phyloP scores from a whole-genome alignment of 2,888 invertebrate genomes.

The Cactoblastis cactorum region DNA sequence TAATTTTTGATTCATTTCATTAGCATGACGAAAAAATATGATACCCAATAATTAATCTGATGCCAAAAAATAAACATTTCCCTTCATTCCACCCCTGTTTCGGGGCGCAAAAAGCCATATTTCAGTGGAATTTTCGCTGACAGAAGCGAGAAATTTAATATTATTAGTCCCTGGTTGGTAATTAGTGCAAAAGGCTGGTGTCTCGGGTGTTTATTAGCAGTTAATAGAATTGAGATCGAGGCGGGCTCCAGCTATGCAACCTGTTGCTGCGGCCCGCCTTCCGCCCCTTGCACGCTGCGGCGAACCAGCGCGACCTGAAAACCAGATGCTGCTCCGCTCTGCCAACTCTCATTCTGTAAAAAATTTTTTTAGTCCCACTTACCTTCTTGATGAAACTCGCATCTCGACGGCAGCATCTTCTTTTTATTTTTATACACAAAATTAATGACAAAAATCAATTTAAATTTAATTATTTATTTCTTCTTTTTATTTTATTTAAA shows the following conservation, averaged over 20 bases:
- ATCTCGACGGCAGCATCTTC: constrained; percentile 22
- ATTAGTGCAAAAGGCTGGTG: constrained; percentile 53
- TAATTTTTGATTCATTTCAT: constrained; percentile 19
- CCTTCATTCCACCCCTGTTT: constrained; percentile 34
- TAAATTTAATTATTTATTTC: constrained; percentile 31
- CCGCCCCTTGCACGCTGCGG: constrained; percentile 61
- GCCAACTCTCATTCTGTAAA: constrained; percentile 25
- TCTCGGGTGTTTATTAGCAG: constrained; percentile 61
- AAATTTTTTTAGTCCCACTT: constrained; percentile 26
- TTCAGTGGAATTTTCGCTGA: constrained; percentile 40
- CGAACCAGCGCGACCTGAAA: too few species aligned
- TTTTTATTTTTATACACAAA: constrained; percentile 51
- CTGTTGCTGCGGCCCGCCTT: constrained; percentile 77
- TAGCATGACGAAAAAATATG: constrained; percentile 24
- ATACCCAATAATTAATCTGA: constrained; percentile 19
- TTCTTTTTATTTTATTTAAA: constrained; percentile 24
- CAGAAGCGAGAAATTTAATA: constrained; percentile 51
- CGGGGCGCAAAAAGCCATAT: constrained; percentile 40
- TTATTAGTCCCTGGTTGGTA: constrained; percentile 50
- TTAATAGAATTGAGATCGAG: constrained; percentile 58
- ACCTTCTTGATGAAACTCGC: constrained; percentile 26
- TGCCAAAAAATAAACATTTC: constrained; percentile 16
- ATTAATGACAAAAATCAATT: constrained; percentile 51
- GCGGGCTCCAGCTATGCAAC: constrained; percentile 57
- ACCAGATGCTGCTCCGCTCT: constrained; percentile 11